Conservation (phyloP, 2,888 invertebrate species). For the Saturnia pavonia region DNA sequence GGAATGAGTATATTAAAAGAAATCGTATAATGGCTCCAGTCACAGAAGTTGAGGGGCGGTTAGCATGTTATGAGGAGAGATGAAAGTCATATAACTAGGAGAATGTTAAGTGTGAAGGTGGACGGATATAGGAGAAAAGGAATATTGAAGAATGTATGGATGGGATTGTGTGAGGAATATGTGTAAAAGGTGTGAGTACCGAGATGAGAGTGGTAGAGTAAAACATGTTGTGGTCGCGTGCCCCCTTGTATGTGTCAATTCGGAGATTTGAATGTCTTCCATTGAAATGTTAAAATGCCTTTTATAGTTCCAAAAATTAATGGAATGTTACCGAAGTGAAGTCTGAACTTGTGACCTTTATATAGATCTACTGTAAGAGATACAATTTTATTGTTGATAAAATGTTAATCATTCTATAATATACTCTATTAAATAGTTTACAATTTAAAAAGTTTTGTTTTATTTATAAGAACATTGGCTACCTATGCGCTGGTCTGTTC, state of each 20-base stretch:
- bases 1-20: too few relatives aligned
- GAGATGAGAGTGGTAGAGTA: too few relatives aligned
- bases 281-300: neutral
- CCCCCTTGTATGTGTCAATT: neutral
- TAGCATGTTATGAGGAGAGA: too few relatives aligned
- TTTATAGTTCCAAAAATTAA: neutral
- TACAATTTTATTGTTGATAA: conserved; percentile 5
- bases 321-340: neutral
- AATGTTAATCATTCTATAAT: neutral
- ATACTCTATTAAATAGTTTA: conserved; percentile 11
- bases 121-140: too few relatives aligned
- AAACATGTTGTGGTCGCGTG: neutral
- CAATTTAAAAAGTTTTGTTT: neutral
- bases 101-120: too few relatives aligned
- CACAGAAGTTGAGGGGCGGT: too few relatives aligned
- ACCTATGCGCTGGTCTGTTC: neutral
- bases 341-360: conserved; percentile 6
- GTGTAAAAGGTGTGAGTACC: too few relatives aligned
- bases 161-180: too few relatives aligned
- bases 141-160: too few relatives aligned
- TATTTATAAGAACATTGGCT: neutral
- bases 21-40: too few relatives aligned
- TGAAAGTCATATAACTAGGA: too few relatives aligned
- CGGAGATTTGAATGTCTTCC: neutral
- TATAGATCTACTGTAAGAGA: neutral